Evolutionary conservation across 2,113 vertebrate species (phyloP).

Genomic region (Micronycteris hirsuta): DNA sequence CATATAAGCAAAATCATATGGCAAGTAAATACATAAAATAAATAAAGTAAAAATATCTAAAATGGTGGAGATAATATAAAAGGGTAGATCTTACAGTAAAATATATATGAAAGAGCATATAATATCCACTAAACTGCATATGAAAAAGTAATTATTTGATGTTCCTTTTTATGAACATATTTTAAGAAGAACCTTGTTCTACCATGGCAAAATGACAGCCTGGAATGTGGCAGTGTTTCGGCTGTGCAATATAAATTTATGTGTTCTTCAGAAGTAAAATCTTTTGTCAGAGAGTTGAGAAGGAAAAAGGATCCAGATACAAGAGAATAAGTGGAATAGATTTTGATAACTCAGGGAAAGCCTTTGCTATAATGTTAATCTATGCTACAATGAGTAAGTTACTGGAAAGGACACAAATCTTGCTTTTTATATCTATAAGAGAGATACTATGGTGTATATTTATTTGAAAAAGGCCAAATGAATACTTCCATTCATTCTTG

Average conservation of each 20-base stretch:
- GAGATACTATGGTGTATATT: not conserved
- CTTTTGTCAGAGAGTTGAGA: conserved; percentile 44
- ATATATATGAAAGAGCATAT: not conserved
- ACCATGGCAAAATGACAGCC: conserved; percentile 37
- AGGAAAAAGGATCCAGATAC: conserved; percentile 54
- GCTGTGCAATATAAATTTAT: conserved; percentile 56
- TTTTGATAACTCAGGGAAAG: conserved; percentile 62
- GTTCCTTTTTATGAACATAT: not conserved
- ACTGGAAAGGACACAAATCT: conserved; percentile 61
- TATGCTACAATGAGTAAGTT: conserved; percentile 59
- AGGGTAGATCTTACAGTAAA: not conserved
- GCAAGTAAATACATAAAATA: not conserved
- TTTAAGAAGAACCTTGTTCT: conserved; percentile 34
- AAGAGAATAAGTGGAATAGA: conserved; percentile 59
- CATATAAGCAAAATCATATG: not conserved
- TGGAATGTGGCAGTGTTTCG: conserved; percentile 42
- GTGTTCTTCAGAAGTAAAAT: conserved; percentile 68
- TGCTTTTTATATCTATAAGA: conserved; percentile 43
- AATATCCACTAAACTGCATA: conserved; percentile 21
- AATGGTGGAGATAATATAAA: not conserved
- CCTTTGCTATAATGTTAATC: conserved; percentile 63
- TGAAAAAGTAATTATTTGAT: not conserved
- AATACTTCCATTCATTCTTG: not conserved
- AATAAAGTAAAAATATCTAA: not conserved
- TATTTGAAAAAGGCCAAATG: conserved; percentile 36